phyloP scores from a whole-genome alignment of 2,113 vertebrate species.

The Ctenodactylus gundi region DNA sequence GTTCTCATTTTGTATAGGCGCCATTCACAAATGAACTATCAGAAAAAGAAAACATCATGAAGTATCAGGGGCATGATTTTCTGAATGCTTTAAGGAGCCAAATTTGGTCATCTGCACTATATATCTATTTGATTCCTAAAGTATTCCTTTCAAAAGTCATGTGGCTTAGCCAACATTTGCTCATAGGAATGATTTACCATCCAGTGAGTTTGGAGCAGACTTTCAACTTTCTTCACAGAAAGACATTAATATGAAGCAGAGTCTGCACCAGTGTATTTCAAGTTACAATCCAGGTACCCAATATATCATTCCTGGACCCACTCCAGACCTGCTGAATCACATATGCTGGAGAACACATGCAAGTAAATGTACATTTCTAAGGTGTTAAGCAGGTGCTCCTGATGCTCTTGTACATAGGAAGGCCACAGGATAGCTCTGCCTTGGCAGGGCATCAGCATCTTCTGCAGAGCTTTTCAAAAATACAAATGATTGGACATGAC shows the following conservation, averaged over 20 bases:
- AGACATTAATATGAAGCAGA: neutral
- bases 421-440: neutral
- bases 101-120: conserved; percentile 7
- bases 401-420: neutral
- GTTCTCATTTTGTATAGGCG: neutral
- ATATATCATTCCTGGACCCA: neutral
- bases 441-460: neutral
- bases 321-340: neutral
- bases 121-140: neutral
- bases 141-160: neutral
- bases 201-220: neutral
- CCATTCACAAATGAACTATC: neutral
- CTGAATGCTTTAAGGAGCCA: neutral
- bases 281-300: neutral
- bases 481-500: neutral
- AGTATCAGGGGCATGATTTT: neutral
- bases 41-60: neutral
- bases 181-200: conserved; percentile 10
- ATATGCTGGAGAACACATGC: neutral
- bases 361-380: neutral
- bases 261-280: neutral
- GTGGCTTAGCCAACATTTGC: neutral
- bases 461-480: neutral
- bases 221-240: neutral
- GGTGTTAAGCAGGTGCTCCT: neutral